Conservation (phyloP, 1,140 invertebrate genomes). For the Micrasema longulum region DNA sequence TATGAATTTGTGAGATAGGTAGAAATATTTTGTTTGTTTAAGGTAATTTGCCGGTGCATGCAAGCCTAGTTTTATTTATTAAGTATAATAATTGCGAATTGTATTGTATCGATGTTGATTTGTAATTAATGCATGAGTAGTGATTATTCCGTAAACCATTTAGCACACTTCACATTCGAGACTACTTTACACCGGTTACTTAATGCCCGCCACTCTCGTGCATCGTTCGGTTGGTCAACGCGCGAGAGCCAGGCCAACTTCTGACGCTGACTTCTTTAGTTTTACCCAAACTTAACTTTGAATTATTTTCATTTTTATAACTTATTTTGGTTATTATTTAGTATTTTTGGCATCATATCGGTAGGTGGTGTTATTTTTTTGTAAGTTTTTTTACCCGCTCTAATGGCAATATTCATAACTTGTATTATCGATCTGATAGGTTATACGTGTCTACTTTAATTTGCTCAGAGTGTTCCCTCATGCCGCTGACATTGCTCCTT, state of each 20-base stretch:
- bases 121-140: slow-evolving; percentile 32
- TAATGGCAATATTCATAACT: slow-evolving; percentile 50
- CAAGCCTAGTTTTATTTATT: slow-evolving; percentile 40
- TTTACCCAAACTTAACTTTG: slow-evolving; percentile 1
- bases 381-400: slow-evolving; percentile 41
- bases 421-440: slow-evolving; percentile 46
- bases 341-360: slow-evolving; percentile 51
- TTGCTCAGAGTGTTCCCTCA: no score
- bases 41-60: slow-evolving; percentile 41
- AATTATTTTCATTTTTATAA: slow-evolving; percentile 23
- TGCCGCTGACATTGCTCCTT: slow-evolving; percentile 4
- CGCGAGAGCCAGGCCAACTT: background rate
- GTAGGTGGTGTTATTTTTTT: slow-evolving; percentile 52
- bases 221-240: background rate
- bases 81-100: slow-evolving; percentile 29
- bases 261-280: background rate
- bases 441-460: no score
- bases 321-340: slow-evolving; percentile 36
- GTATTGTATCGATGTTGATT: no score
- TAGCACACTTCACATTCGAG: no score
- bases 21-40: slow-evolving; percentile 41
- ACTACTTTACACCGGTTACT: no score
- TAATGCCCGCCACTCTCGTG: background rate
- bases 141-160: slow-evolving; percentile 3
- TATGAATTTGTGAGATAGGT: slow-evolving; percentile 43